Base-by-base conservation (phyloP, 2,797 vertebrate species). In the Nyctalus aviator region DNA sequence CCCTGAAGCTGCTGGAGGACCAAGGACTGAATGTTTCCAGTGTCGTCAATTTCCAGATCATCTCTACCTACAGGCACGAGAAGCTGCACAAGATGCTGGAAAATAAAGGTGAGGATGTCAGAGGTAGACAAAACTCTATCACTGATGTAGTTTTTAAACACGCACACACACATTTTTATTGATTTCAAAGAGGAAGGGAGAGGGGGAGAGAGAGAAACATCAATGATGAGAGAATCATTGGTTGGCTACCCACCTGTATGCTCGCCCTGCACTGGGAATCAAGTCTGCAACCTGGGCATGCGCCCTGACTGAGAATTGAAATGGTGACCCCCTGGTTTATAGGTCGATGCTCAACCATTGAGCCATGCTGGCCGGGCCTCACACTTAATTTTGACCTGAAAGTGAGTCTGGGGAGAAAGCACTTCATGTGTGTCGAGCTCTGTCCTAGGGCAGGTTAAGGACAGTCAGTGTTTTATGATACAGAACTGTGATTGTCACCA, bases 1-100 rank as follows among this genome's bases (percentile, higher is more conserved):
- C 93, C 3, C 14, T 78, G 79, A 97, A 96, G 71, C 18, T 98
- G 71, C 91, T 99, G 73, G 95, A 94, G 32, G 90, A 68, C 46
- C 97, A 83, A 92, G 98, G 98, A 25, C 88, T 99, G 75, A 98
- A 98, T 77, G 0, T 8, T 7, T 96, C 98, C 3, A 98, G 95
- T n/a, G 96, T 98, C 1, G 46, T 41, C 7, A 98, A 98, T 90
- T 97, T 98, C 76, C 98, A 98, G 96, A 37, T 81, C 12, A 98
- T 98, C 88, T 94, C 12, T 46, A 3, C 92, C 11, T 92, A 97
- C 78, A 98, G 86, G 59, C 96, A 98, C 5, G 2, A 0, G 0
- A 95, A 97, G 64, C 69, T 98, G 82, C 86, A 37, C 84, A 72
- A 85, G 32, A 85, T 92, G 44, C 82, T 90, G 0, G 95, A 75